phyloP scores from a whole-genome alignment of 1,140 invertebrate genomes.

The Drosophila teissieri region DNA sequence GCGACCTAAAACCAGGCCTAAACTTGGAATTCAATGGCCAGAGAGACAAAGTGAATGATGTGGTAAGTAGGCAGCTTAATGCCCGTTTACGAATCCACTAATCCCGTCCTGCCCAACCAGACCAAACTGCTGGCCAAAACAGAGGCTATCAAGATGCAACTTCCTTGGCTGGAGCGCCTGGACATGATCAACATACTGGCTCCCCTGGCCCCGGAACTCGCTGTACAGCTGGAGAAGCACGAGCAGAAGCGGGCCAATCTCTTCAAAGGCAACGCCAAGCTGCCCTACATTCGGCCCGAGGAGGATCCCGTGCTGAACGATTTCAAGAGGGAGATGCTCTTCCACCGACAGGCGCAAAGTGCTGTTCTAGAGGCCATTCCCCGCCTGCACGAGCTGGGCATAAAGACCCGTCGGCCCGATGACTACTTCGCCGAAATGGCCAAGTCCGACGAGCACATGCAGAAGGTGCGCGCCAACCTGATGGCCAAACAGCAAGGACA shows the following conservation, averaged over 20 bases:
- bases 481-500: slow-evolving; percentile 93
- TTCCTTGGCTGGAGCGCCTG: slow-evolving; percentile 94
- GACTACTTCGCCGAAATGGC: slow-evolving; percentile 99
- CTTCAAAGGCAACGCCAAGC: slow-evolving; percentile 89
- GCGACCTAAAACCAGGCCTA: slow-evolving; percentile 92
- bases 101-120: slow-evolving; percentile 84
- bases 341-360: slow-evolving; percentile 96
- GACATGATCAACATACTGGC: slow-evolving; percentile 91
- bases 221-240: slow-evolving; percentile 90
- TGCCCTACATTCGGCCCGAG: slow-evolving; percentile 87
- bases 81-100: neutral
- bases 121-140: slow-evolving; percentile 89
- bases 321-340: slow-evolving; percentile 95
- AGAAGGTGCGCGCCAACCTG: slow-evolving; percentile 94
- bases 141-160: slow-evolving; percentile 88
- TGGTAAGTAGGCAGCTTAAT: slow-evolving; percentile 85
- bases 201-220: slow-evolving; percentile 92
- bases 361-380: slow-evolving; percentile 92
- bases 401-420: slow-evolving; percentile 93
- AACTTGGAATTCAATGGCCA: slow-evolving; percentile 88
- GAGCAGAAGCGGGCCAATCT: slow-evolving; percentile 89
- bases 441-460: slow-evolving; percentile 98
- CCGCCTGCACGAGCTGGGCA: slow-evolving; percentile 89
- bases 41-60: slow-evolving; percentile 88
- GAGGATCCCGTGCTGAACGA: slow-evolving; percentile 96